Evolutionary conservation across 1,140 invertebrate genomes (phyloP), one percentile per base, ranked within the genome.

Genomic region (Drosophila varians): DNA sequence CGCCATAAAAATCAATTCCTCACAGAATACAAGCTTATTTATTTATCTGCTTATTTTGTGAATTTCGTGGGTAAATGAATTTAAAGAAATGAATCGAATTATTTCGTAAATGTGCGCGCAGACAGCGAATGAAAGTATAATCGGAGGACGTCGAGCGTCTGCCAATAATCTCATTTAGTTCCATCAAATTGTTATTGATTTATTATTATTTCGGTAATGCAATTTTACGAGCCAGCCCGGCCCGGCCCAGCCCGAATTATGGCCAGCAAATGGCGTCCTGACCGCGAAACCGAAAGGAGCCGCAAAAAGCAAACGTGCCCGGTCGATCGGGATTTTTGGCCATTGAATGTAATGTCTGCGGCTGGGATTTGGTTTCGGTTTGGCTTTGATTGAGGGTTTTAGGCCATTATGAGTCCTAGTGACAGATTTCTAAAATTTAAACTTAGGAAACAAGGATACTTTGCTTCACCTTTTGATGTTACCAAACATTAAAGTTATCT

Each of bases 191-290:
- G 57, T 77, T 87, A 82, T 87, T 87, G 82, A 82, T 88, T 87
- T 87, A 82, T 87, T 87, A 82, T 87, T 87, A 74, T 87, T 87
- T 87, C 62, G 77, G 77, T 87, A 86, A 86, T 86, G 82, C 82
- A 82, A 86, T 86, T 86, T 74, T 49, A 26, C n/a, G 16, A 12
- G 11, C n/a, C 55, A 31, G 16, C 8, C 18, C 11, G 34, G 14
- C 14, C 7, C 3, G 8, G 21, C 14, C 18, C n/a, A 11, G 28
- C 9, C 9, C 42, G 73, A 62, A 74, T 77, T 65, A 61, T 61
- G 51, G 58, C 38, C 48, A 48, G 54, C 69, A 74, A 72, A 72
- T 72, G 69, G 55, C 55, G 26, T 9, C 5, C 60, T 26, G 23
- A 66, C 60, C 62, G 60, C 62, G 62, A 3, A 16, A 23, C 60